Evolutionary conservation across 2,888 invertebrate genomes (phyloP), one percentile per base, ranked within the genome.

Genomic region (Drosophila pseudotalamancana): DNA sequence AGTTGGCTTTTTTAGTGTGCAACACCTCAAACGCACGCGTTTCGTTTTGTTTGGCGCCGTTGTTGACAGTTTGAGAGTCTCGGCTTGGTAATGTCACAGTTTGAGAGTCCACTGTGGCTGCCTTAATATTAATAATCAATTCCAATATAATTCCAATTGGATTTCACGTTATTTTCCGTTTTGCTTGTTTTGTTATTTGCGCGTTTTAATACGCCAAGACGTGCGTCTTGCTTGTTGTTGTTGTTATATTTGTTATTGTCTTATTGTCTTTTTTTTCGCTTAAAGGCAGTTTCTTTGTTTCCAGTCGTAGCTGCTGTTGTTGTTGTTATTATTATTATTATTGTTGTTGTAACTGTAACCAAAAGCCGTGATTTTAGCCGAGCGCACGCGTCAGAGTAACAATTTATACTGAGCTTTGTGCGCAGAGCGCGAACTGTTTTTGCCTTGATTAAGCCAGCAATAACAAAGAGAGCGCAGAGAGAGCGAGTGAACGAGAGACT

Each of bases 1-100:
- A 87, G 65, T 60, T 67, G 32, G 56, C 54, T 34, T 32, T 23
- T 2, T n/a, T n/a, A n/a, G n/a, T 16, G 14, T 18, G n/a, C 11
- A 35, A 32, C 68, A 35, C 72, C 83, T 78, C 49, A 75, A 68
- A 46, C 86, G 84, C 3, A 86, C 84, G 51, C 87, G 83, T 55
- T 82, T 79, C 56, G 64, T 61, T 69, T 70, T 79, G 48, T 53
- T 72, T 76, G 76, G 76, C 79, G 87, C 80, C 80, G 79, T 85
- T 61, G 80, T 86, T 66, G 63, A 49, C 48, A 34, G 42, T 59
- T 59, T 43, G 34, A 4, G 4, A 45, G 25, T 12, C 45, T 11
- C 11, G 27, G 27, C 25, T 27, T n/a, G n/a, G n/a, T n/a, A 9
- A 8, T 27, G 0, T 0, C 31, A 50, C 40, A 32, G 45, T 60